Base-by-base conservation (phyloP, 2,797 vertebrate species). In the Sebastolobus alascanus region DNA sequence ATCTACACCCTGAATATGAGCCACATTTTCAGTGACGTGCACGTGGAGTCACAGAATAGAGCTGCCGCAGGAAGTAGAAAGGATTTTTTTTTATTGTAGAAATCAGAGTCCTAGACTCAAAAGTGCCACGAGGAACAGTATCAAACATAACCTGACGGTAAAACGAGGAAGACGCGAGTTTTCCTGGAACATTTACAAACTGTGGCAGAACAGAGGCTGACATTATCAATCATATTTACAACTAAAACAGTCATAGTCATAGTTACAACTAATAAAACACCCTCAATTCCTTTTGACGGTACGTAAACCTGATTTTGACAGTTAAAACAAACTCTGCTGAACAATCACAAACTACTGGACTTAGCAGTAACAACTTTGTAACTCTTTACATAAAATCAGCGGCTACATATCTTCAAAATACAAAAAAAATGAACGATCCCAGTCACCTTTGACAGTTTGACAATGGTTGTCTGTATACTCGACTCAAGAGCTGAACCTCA, bases 261-360 rank as follows among this genome's bases (percentile, higher is more conserved):
- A 71, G 54, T 60, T 64, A 77, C 50, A 88, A 85, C 69, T 58
- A 86, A 89, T 82, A 80, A 84, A 89, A 92, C 35, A 59, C 59
- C 46, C 8, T 20, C 75, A 38, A 79, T 70, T 73, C 12, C 40
- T 74, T 74, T 63, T 40, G 13, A 74, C 22, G 20, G 8, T 27
- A 16, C 35, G 63, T 52, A 35, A 78, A 77, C 65, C 71, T 22
- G 33, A 80, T 70, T 58, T 56, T 9, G 10, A 38, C 46, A 77
- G 73, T 68, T 84, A 84, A 86, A 84, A 88, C 68, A 75, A 89
- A 84, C 54, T 29, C 50, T 29, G 5, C 29, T 67, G 16, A 82
- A 87, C 73, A 27, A 52, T 35, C 11, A 43, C 55, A 79, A 52
- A 79, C 33, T 5, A 61, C 25, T 59, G 33, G 68, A 73, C 60